phyloP scores from a whole-genome alignment of 2,888 invertebrate genomes.

The Sphaerophoria rueppellii region DNA sequence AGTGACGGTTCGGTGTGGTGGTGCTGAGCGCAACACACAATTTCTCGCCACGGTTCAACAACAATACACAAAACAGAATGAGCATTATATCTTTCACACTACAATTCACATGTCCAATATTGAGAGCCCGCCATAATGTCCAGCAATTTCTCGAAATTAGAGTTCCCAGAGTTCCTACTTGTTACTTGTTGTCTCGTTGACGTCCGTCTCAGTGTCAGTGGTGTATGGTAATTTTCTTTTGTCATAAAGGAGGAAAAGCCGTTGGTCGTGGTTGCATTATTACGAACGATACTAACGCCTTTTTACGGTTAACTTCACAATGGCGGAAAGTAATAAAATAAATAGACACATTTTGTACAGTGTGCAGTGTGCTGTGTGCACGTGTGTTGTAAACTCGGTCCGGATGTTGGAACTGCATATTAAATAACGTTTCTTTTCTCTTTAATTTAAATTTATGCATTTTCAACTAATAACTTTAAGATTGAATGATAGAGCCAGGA shows the following conservation, averaged over 20 bases:
- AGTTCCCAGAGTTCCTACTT: neutral
- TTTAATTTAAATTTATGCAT: slow-evolving; percentile 47
- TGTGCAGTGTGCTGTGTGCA: too few species aligned
- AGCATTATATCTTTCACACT: slow-evolving; percentile 42
- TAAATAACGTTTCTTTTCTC: slow-evolving; percentile 55
- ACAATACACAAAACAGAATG: neutral
- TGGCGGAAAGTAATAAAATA: slow-evolving; percentile 44
- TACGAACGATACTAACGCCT: slow-evolving; percentile 45
- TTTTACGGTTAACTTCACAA: slow-evolving; percentile 65
- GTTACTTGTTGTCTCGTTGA: neutral
- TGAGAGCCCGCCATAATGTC: neutral
- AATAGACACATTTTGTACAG: neutral
- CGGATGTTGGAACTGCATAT: slow-evolving; percentile 63
- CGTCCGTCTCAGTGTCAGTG: neutral
- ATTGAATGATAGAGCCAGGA: slow-evolving; percentile 41
- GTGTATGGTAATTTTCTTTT: slow-evolving; percentile 65
- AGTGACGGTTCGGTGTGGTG: too few species aligned
- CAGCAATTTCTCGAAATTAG: neutral
- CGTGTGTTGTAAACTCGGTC: slow-evolving; percentile 8
- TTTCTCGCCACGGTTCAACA: slow-evolving; percentile 28
- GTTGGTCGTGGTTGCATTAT: neutral
- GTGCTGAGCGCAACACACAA: neutral
- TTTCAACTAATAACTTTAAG: slow-evolving; percentile 50
- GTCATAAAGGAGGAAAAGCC: slow-evolving; percentile 60
- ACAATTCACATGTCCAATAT: slow-evolving; percentile 26